phyloP scores from a whole-genome alignment of 2,113 vertebrate species.

The Morone saxatilis region DNA sequence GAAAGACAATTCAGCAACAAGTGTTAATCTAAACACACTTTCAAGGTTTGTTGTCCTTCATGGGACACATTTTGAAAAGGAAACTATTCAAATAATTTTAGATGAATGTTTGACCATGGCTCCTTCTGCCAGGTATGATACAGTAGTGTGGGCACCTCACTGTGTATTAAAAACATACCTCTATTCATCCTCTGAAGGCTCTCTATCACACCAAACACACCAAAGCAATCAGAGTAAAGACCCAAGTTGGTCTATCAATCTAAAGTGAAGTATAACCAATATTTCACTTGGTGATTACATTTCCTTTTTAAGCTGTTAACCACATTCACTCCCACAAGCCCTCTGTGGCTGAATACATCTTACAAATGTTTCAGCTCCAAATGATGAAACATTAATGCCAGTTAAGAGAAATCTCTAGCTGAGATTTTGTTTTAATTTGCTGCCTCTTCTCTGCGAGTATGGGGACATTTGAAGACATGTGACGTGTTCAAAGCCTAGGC shows the following conservation, averaged over 20 bases:
- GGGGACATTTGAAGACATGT: not conserved
- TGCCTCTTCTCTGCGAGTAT: not conserved
- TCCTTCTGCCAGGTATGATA: not conserved
- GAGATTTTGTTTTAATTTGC: conserved; percentile 7
- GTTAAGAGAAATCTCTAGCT: not conserved
- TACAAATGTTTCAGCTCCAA: not conserved
- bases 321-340: not conserved
- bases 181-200: not conserved
- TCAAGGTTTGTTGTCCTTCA: not conserved
- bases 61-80: not conserved
- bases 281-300: not conserved
- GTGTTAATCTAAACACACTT: not conserved
- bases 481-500: not conserved
- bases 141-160: not conserved
- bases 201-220: not conserved
- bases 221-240: not conserved
- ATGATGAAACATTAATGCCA: conserved; percentile 28
- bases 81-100: not conserved
- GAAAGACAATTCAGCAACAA: conserved; percentile 12
- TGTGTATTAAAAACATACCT: not conserved
- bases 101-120: not conserved
- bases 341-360: conserved; percentile 13
- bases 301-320: not conserved
- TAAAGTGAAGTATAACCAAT: not conserved
- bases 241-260: not conserved